A percentile compares a stretch with the other conserved stretches of the same genome.
These are phyloP conservation scores for Xiphydria camelus DNA, from an alignment of 2,888 invertebrate species.

Conservation along the genomic window DNA sequence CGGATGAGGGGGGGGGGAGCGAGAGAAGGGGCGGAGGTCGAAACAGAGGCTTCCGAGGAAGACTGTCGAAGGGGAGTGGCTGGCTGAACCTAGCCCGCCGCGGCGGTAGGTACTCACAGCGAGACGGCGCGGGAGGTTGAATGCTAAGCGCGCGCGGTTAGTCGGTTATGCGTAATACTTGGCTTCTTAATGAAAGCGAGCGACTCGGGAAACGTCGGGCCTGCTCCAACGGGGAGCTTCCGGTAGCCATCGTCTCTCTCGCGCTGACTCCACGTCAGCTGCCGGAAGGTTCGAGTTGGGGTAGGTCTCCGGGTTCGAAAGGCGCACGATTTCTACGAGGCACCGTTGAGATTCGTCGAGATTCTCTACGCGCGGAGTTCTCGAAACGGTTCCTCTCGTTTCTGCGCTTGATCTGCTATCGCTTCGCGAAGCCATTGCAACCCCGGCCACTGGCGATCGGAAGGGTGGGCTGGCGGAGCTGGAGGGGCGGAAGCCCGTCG, in stretches of 20 bases:
- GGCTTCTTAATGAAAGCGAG: constrained; percentile 39
- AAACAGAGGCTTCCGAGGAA: constrained; percentile 1
- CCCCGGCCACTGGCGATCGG: too few relatives aligned
- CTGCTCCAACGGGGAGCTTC: constrained; percentile 1
- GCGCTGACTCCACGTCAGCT: too few relatives aligned
- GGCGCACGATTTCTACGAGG: too few relatives aligned
- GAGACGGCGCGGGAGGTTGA: constrained; percentile 17
- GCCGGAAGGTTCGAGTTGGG: too few relatives aligned
- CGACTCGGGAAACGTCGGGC: constrained; percentile 34
- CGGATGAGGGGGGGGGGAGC: background rate
- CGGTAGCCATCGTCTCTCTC: too few relatives aligned
- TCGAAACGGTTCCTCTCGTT: too few relatives aligned
- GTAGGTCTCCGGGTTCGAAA: too few relatives aligned
- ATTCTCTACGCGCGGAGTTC: too few relatives aligned
- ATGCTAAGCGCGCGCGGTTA: constrained; percentile 36
- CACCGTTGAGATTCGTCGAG: too few relatives aligned
- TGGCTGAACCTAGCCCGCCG: constrained; percentile 2
- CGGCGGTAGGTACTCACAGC: constrained; percentile 1
- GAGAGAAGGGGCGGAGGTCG: constrained; percentile 5
- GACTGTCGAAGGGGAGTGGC: background rate
- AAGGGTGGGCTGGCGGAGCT: too few relatives aligned
- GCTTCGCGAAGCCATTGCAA: too few relatives aligned
- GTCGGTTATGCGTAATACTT: constrained; percentile 34
- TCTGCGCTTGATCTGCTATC: too few relatives aligned
- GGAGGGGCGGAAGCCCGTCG: background rate